Percentiles rank a stretch among this genome's conserved stretches.
Evolutionary conservation across 2,113 vertebrate genomes (phyloP).

Genomic region (Charina bottae): DNA sequence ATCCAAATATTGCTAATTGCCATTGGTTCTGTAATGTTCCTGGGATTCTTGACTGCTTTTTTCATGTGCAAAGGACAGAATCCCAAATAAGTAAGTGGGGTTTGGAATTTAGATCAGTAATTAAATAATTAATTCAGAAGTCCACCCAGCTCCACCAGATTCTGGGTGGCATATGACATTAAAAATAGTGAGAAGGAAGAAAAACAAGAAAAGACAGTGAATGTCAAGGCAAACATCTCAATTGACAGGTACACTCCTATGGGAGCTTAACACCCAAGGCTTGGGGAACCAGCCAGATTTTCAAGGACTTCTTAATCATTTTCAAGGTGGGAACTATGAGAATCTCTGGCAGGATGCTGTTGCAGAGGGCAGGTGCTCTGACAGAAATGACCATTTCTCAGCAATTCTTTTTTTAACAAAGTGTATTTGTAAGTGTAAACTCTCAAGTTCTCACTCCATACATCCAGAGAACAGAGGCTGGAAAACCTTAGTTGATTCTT

Average conservation of each 20-base stretch:
- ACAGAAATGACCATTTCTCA: background rate
- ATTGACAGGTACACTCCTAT: background rate
- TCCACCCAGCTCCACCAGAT: background rate
- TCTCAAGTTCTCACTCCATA: background rate
- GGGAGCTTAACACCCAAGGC: background rate
- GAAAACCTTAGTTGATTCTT: background rate
- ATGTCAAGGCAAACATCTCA: too few relatives aligned
- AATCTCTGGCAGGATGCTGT: background rate
- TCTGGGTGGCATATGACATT: background rate
- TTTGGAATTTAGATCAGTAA: background rate
- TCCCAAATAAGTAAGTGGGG: constrained; percentile 62
- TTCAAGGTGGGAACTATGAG: background rate
- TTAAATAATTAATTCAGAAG: rapidly evolving
- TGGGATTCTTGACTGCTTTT: constrained; percentile 73
- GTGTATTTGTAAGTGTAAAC: background rate
- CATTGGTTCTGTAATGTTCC: constrained; percentile 72
- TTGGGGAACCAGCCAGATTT: background rate
- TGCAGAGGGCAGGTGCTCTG: background rate
- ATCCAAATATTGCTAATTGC: constrained; percentile 77
- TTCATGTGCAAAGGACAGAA: constrained; percentile 64
- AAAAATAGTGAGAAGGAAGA: background rate
- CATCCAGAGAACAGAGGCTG: background rate
- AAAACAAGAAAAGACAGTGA: background rate
- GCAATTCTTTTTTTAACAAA: background rate
- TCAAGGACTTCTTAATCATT: background rate